These are phyloP conservation scores for Noturus placidus DNA, from an alignment of 2,113 vertebrate genomes.

Conservation along the genomic window DNA sequence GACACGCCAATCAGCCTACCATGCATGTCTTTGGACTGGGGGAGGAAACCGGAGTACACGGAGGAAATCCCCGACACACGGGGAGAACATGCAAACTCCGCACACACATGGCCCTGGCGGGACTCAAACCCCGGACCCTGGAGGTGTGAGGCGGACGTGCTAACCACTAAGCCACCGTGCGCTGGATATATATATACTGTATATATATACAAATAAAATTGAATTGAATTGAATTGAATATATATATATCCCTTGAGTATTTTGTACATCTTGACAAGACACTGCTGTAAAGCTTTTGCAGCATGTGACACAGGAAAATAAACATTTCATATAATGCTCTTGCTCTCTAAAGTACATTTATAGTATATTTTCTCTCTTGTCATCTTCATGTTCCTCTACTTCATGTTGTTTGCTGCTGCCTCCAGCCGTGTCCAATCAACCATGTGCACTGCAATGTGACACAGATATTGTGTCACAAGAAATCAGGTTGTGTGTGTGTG, in stretches of 20 bases:
- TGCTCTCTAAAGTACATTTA: neutral
- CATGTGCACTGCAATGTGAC: constrained; percentile 58
- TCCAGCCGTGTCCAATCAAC: constrained; percentile 61
- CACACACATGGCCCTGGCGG: too few species aligned
- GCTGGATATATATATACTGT: too few species aligned
- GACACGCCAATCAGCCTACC: too few species aligned
- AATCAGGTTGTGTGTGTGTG: constrained; percentile 16
- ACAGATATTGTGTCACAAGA: constrained; percentile 56
- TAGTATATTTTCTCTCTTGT: neutral
- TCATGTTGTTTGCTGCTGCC: constrained; percentile 48
- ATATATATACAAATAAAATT: too few species aligned
- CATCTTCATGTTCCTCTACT: neutral
- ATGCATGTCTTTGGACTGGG: too few species aligned
- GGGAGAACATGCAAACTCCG: too few species aligned
- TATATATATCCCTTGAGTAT: neutral
- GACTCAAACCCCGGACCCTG: too few species aligned
- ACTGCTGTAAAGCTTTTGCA: neutral
- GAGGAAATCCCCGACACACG: too few species aligned
- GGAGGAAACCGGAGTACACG: too few species aligned
- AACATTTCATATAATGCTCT: neutral
- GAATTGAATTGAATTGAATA: too few species aligned
- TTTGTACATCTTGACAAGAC: neutral
- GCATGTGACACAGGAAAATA: neutral
- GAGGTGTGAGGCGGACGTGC: too few species aligned
- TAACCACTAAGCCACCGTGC: too few species aligned